Evolutionary conservation across 2,113 vertebrate genomes (phyloP), one percentile per base, ranked within the genome.

Genomic region (Hiodon tergisus): DNA sequence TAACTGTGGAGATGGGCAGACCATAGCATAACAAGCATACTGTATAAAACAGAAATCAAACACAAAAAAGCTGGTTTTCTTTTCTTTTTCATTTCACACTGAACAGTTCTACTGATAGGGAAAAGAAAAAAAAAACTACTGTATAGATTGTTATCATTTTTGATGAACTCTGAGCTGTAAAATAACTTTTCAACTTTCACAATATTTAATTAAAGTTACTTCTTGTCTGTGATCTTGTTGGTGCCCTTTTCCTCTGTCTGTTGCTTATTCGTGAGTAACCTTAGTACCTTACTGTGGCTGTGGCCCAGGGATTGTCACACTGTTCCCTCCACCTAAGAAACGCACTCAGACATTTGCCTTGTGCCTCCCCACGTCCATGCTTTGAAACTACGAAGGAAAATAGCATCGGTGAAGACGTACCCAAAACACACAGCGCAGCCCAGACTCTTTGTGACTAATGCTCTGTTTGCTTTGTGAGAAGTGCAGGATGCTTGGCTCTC

Each of bases 171-270:
- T 93, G 94, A 97, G 93, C 94, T 98, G 96, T 97, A 98, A 96
- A 94, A 89, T 89, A 95, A 96, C 90, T 96, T 98, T 98, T 97
- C 92, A 94, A 96, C 93, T 96, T 95, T 95, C 94, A 98, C 94
- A 92, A 94, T 96, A 95, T 96, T 97, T 94, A 98, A 98, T 96
- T 97, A 98, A 98, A 98, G 94, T 97, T 95, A 94, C 94, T 94
- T 97, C 95, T 93, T 97, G 95, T 97, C 95, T 96, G 96, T 98
- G 95, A 88, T 79, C 71, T 80, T 80, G 84, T 85, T 72, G 4
- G 31, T 67, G 69, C 57, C 81, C 72, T 57, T 74, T 51, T 67
- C 5, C 11, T 74, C 48, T 63, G 7, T 74, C 72, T 11, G 55
- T n/a, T 9, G 7, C 0, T 47, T 10, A 14, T 2, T 51, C 4